A percentile compares a stretch with the other conserved stretches of the same genome.
phyloP scores from a whole-genome alignment of 2,797 vertebrate species.

The Acanthornis magna region DNA sequence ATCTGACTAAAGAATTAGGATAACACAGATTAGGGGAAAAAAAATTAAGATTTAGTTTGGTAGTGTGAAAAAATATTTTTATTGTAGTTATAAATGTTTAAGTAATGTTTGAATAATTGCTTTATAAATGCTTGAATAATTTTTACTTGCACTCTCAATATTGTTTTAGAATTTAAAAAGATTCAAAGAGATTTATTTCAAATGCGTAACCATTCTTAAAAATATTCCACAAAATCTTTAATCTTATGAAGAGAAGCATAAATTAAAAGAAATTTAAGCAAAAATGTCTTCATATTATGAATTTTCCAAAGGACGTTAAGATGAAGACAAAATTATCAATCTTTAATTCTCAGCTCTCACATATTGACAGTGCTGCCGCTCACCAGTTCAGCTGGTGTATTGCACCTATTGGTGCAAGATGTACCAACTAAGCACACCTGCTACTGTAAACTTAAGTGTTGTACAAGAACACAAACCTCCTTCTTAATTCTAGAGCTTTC shows the following conservation, averaged over 20 bases:
- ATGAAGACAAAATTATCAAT: neutral
- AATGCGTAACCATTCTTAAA: neutral
- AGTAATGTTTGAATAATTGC: too few relatives aligned
- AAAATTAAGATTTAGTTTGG: neutral
- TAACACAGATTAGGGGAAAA: neutral
- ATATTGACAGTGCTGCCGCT: neutral
- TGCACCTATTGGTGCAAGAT: neutral
- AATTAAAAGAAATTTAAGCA: neutral
- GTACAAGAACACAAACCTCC: neutral
- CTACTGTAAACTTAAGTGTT: neutral
- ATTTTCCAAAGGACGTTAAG: neutral
- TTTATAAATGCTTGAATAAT: neutral
- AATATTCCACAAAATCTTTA: neutral
- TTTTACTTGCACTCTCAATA: neutral
- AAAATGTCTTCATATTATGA: neutral
- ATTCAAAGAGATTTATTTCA: neutral
- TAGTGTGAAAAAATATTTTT: neutral
- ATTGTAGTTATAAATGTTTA: neutral
- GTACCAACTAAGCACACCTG: accelerated
- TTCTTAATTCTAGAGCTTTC: neutral
- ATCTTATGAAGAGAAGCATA: neutral
- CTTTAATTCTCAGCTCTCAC: neutral
- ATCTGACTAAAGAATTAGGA: neutral
- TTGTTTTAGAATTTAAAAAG: neutral
- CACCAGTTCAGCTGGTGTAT: neutral